phyloP scores from a whole-genome alignment of 2,888 invertebrate genomes.

The Aethes cnicana region DNA sequence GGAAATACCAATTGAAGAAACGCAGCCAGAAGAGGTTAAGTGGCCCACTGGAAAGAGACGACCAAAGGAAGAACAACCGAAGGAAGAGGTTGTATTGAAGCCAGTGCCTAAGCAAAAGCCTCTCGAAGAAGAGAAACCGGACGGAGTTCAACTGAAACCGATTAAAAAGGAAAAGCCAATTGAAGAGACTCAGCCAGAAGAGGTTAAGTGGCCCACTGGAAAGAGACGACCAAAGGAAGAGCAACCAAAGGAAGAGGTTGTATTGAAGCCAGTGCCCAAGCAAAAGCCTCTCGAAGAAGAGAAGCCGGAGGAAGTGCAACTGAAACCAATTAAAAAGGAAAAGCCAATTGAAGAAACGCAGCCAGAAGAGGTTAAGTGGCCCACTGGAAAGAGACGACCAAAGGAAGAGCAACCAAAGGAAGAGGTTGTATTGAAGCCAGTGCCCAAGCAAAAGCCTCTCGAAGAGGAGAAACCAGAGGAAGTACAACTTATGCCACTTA shows the following conservation, averaged over 20 bases:
- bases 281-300: conserved; percentile 53
- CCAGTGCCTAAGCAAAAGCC: conserved; percentile 50
- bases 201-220: conserved; percentile 41
- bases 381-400: no score
- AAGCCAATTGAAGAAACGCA: conserved; percentile 41
- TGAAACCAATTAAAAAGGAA: conserved; percentile 45
- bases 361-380: no score
- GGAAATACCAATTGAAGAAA: conserved; percentile 41
- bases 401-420: conserved; percentile 52
- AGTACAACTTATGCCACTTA: conserved; percentile 36
- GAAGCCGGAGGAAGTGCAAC: conserved; percentile 39
- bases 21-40: conserved; percentile 55
- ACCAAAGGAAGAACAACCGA: conserved; percentile 54
- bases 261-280: conserved; percentile 44
- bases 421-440: conserved; percentile 42
- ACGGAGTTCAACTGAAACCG: conserved; percentile 68
- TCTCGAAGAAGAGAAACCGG: conserved; percentile 57
- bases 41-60: conserved; percentile 48
- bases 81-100: conserved; percentile 64
- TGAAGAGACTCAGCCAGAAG: conserved; percentile 44
- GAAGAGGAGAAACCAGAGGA: conserved; percentile 45
- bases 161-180: conserved; percentile 43
- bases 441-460: conserved; percentile 51
- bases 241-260: conserved; percentile 48
- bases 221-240: conserved; percentile 39